Evolutionary conservation across 1,140 invertebrate species (phyloP), one percentile per base, ranked within the genome.

Genomic region (Trichonephila clavata): DNA sequence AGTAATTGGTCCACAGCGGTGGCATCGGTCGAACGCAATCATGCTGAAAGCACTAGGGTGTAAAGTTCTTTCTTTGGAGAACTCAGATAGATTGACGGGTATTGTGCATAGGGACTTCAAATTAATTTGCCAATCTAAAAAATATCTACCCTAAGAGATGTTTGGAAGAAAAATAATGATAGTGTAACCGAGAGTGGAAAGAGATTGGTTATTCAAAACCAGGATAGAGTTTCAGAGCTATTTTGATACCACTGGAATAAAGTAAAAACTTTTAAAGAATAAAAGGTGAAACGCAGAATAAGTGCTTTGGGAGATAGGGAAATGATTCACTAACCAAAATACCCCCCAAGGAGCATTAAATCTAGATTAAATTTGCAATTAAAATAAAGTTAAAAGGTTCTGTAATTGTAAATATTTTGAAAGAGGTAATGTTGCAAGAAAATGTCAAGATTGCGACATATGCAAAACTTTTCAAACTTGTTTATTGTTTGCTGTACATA

Each of bases 21-120:
- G 80, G 39, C 16, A 83, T 5, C 83, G 57, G 57, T 24, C n/a
- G 83, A 84, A 60, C 4, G 57, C 27, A 84, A 84, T 84, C 83
- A 84, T 60, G n/a, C 57, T 57, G 83, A 84, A 60, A 59, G 83
- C 83, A 84, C 10, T 7, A 21, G 43, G 16, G 83, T 84, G 83
- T 84, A 84, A 84, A 84, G 2, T 77, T 77, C 16, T 77, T 77
- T 77, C 71, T 77, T 77, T 77, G 14, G 8, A 77, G 13, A 4
- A 32, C 65, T 50, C 1, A 18, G 16, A 77, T 77, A 5, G 71
- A 77, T 77, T 39, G 32, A 39, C 16, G 71, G 32, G 27, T 39
- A 39, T 32, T 77, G 24, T 77, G 68, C 4, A 18, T 5, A 16
- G 32, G 4, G 71, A 39, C 32, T 39, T 77, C 27, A 5, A 77